Evolutionary conservation across 2,113 vertebrate species (phyloP).

Genomic region (Nerophis ophidion): DNA sequence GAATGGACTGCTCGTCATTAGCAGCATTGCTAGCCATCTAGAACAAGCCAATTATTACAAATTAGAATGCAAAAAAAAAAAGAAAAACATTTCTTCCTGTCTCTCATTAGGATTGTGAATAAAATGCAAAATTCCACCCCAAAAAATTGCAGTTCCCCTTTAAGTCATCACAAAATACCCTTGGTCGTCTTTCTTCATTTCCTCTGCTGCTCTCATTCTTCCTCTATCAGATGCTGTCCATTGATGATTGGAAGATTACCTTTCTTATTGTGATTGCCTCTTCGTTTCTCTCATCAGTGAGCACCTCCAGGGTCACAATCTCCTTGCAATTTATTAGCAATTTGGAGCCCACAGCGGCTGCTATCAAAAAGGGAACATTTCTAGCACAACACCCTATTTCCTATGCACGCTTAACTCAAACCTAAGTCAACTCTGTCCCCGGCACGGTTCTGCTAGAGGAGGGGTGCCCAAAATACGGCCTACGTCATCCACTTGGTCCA

Average conservation of each 20-base stretch:
- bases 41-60: too few species aligned
- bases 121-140: too few species aligned
- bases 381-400: constrained; percentile 60
- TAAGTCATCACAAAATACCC: constrained; percentile 54
- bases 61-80: too few species aligned
- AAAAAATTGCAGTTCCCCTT: neutral
- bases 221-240: constrained; percentile 39
- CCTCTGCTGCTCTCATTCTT: constrained; percentile 39
- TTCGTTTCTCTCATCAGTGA: constrained; percentile 65
- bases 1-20: too few species aligned
- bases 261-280: constrained; percentile 45
- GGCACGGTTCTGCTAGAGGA: constrained; percentile 34
- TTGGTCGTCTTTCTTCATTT: constrained; percentile 52
- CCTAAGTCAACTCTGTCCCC: constrained; percentile 42
- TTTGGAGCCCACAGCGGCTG: constrained; percentile 80
- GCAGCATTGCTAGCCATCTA: too few species aligned
- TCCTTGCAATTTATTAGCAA: constrained; percentile 83
- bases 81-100: too few species aligned
- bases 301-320: constrained; percentile 69
- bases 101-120: too few species aligned
- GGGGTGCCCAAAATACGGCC: too few species aligned
- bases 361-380: constrained; percentile 75
- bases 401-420: constrained; percentile 28
- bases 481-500: too few species aligned
- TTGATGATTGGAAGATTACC: constrained; percentile 52